Conservation (phyloP, 1,140 invertebrate species). For the Drosophila lini region DNA sequence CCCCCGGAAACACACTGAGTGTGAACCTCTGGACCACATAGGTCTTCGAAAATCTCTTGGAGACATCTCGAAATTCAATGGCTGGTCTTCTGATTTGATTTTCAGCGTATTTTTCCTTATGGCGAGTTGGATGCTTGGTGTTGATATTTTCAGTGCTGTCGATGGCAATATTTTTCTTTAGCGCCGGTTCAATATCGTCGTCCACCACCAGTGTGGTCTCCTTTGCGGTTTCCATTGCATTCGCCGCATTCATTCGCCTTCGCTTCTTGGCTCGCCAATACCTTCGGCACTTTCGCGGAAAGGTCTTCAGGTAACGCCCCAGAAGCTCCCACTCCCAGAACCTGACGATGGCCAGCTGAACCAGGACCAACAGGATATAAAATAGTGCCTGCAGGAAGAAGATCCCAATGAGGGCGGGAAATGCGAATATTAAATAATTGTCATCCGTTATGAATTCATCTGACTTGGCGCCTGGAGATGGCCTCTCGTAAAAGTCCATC, state of each 20-base stretch:
- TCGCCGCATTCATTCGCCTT: not conserved
- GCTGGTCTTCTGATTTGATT: not conserved
- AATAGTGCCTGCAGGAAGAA: slow-evolving; percentile 33
- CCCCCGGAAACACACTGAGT: slow-evolving; percentile 34
- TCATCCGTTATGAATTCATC: not conserved
- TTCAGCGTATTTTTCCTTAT: not conserved
- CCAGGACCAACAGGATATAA: slow-evolving; percentile 12
- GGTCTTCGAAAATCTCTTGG: slow-evolving; percentile 23
- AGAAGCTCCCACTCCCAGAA: not conserved
- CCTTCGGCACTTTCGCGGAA: not conserved
- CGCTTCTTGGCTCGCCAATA: not conserved
- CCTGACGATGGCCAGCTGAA: not conserved
- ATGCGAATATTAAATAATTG: not conserved
- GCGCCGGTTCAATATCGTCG: not conserved
- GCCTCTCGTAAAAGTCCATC: no score
- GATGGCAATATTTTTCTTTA: not conserved
- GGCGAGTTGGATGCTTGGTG: not conserved
- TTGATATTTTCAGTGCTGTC: not conserved
- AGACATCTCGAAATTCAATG: slow-evolving; percentile 44
- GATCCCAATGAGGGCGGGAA: not conserved
- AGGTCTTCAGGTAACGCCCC: not conserved
- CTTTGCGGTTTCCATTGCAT: not conserved
- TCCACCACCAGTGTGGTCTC: not conserved
- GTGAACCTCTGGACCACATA: slow-evolving; percentile 38
- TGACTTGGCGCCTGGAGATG: no score